Evolutionary conservation across 2,888 invertebrate species (phyloP), one percentile per base, ranked within the genome.

Genomic region (Drosophila neonasuta): DNA sequence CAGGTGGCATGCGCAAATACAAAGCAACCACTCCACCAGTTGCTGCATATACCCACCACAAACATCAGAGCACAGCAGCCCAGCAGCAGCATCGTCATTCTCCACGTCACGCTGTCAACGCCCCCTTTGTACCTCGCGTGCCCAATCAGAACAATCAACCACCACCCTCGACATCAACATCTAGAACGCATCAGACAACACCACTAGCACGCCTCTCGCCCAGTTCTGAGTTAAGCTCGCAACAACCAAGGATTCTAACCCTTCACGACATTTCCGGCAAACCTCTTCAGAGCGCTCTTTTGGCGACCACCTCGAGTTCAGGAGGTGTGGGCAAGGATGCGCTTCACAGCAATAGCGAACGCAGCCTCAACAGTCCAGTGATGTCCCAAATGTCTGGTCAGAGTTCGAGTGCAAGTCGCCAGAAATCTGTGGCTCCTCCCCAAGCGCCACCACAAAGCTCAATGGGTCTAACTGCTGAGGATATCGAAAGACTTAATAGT

Each of bases 251-350:
- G 75, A 98, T 98, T 84, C 92, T 97, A n/a, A 97, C 97, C 0
- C 92, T 97, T 36, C 96, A 97, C 90, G 97, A 97, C 89, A 97
- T 97, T 87, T 97, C 97, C 71, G 97, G 97, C 1, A 97, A 97
- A 88, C 97, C 97, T 0, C 90, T 97, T 51, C 97, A 97, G 89
- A 96, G 96, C 80, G 97, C 97, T 0, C 92, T 97, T 11, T 91
- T 97, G 65, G 97, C 97, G 4, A 97, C 97, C 4, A 96, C 97
- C 1, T 97, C 96, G 2, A 96, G 96, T 84, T 96, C 96, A 0
- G 96, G 96, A 1, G 96, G 96, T 3, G 96, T 96, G 1, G 96
- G 96, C 9, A 96, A 96, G 91, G 96, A 96, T 90, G 96, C 94
- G n/a, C 92, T 97, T 45, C 96, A 97, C 90, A 96, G 96, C 83